Percentiles rank a stretch among this genome's conserved stretches.
phyloP scores from a whole-genome alignment of 1,140 invertebrate species.

The Saccostrea glomerata region DNA sequence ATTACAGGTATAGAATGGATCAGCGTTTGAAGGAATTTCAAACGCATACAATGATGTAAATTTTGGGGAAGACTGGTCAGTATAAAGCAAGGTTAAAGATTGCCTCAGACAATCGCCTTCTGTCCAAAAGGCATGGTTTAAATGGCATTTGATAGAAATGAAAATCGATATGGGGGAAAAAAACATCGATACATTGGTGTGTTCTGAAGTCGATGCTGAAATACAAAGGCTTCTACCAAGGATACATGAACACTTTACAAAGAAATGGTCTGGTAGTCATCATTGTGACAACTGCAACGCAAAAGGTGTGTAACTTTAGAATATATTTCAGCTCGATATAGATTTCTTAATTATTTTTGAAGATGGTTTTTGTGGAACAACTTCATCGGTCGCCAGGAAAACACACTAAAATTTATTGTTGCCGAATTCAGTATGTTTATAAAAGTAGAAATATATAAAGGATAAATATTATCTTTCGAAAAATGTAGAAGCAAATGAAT shows the following conservation, averaged over 20 bases:
- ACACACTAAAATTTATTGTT: too few relatives aligned
- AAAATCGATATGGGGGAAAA: constrained; percentile 4
- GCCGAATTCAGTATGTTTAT: too few relatives aligned
- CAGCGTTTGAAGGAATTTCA: constrained; percentile 24
- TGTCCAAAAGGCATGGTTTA: constrained; percentile 35
- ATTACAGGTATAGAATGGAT: constrained; percentile 11
- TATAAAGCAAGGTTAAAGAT: too few relatives aligned
- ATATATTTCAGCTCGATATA: too few relatives aligned
- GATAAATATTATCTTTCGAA: too few relatives aligned
- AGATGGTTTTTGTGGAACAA: too few relatives aligned
- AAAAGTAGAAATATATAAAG: too few relatives aligned
- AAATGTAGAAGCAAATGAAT: too few relatives aligned
- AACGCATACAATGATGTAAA: too few relatives aligned
- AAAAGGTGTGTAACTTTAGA: neutral
- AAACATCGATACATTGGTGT: neutral
- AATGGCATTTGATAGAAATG: constrained; percentile 29
- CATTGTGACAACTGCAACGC: constrained; percentile 19
- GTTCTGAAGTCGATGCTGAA: neutral
- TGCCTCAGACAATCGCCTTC: neutral
- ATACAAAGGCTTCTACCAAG: neutral
- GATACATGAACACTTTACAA: constrained; percentile 1
- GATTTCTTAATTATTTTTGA: too few relatives aligned
- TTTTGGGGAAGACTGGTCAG: too few relatives aligned
- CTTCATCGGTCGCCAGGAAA: too few relatives aligned
- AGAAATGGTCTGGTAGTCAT: constrained; percentile 30